phyloP scores from a whole-genome alignment of 2,888 invertebrate species.

The Matsumyia berberina region DNA sequence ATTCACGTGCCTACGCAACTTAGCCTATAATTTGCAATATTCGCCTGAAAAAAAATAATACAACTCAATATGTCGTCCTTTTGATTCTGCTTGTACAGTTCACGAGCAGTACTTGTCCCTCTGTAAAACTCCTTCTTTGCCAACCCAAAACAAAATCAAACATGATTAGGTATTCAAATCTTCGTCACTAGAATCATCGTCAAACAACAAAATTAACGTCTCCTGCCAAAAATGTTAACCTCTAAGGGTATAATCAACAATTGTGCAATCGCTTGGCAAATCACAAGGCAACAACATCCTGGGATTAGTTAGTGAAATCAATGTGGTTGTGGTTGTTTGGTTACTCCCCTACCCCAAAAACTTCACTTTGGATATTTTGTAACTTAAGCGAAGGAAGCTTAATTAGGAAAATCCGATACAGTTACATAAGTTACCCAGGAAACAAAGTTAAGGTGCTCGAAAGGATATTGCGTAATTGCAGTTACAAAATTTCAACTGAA shows the following conservation, averaged over 20 bases:
- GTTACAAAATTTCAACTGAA: not conserved
- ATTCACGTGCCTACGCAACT: too few species aligned
- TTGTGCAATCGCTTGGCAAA: not conserved
- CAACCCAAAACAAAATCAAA: too few species aligned
- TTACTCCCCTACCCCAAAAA: not conserved
- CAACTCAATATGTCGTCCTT: too few species aligned
- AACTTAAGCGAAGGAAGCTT: conserved; percentile 1
- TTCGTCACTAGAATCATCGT: not conserved
- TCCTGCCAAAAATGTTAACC: too few species aligned
- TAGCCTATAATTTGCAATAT: too few species aligned
- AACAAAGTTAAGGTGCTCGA: conserved; percentile 13
- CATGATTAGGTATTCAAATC: too few species aligned
- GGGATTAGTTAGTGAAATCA: not conserved
- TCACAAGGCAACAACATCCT: not conserved
- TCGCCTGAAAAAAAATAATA: too few species aligned
- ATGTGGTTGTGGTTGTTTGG: not conserved
- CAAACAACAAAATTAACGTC: not conserved
- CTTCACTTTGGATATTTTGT: conserved; percentile 3
- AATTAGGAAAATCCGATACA: conserved; percentile 25
- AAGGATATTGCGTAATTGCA: conserved; percentile 7
- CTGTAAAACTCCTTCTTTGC: too few species aligned
- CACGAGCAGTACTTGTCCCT: too few species aligned
- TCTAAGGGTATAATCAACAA: too few species aligned
- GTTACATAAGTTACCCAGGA: conserved; percentile 13
- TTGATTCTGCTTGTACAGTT: too few species aligned